Evolutionary conservation across 2,797 vertebrate species (phyloP).

Genomic region (Catharus ustulatus): DNA sequence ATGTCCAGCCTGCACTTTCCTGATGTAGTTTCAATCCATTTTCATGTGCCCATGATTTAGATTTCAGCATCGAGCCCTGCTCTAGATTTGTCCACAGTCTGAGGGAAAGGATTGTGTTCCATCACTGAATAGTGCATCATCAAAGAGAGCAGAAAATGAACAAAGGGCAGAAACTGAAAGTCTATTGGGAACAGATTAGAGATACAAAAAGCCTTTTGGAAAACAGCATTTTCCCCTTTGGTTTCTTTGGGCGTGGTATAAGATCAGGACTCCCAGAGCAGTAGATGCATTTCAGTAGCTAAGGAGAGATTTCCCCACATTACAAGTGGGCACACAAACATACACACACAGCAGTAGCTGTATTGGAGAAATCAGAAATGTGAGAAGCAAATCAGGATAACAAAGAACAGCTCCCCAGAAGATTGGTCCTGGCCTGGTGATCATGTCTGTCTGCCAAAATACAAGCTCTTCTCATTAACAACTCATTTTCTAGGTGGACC

Average conservation of each 20-base stretch:
- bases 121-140: background rate
- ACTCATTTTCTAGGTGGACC: background rate
- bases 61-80: background rate
- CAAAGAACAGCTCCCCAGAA: background rate
- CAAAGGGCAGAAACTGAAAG: background rate
- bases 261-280: background rate
- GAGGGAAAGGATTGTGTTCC: background rate
- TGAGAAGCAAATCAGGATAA: background rate
- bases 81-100: background rate
- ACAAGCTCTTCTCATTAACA: background rate
- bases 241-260: background rate
- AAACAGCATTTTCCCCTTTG: background rate
- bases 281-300: background rate
- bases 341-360: background rate
- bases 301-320: background rate
- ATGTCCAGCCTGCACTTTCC: background rate
- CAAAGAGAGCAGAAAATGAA: background rate
- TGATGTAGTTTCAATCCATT: background rate
- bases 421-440: background rate
- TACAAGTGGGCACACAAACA: background rate
- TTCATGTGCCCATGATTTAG: background rate
- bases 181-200: background rate
- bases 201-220: background rate
- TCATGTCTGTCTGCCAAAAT: background rate
- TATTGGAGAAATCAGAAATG: background rate